A percentile compares a stretch with the other conserved stretches of the same genome.
These are phyloP conservation scores for Leucoptera coffeella DNA, from an alignment of 2,888 invertebrate genomes.

Conservation along the genomic window DNA sequence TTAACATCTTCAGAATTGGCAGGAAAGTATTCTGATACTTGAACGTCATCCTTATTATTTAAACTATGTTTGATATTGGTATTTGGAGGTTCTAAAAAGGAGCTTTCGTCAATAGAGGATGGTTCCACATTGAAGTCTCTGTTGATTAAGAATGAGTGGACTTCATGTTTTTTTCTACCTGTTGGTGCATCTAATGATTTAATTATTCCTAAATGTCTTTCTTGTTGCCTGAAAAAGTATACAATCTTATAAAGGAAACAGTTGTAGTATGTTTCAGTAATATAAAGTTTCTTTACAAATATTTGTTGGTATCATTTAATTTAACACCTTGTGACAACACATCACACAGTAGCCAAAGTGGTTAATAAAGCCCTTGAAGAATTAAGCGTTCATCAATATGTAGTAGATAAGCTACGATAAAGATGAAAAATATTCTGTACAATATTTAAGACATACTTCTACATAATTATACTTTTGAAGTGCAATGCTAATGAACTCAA, in stretches of 20 bases:
- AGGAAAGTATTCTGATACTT: background rate
- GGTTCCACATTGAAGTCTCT: slow-evolving; percentile 17
- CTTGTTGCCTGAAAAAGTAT: slow-evolving; percentile 68
- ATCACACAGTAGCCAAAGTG: too few species aligned
- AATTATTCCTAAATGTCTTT: slow-evolving; percentile 69
- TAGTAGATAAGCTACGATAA: too few species aligned
- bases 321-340: too few species aligned
- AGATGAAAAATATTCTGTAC: too few species aligned
- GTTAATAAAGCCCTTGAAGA: too few species aligned
- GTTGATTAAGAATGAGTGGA: slow-evolving; percentile 36
- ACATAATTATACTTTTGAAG: too few species aligned
- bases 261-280: too few species aligned
- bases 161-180: slow-evolving; percentile 39
- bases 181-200: slow-evolving; percentile 41
- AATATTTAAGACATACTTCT: too few species aligned
- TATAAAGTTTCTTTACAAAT: too few species aligned
- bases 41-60: slow-evolving; percentile 7
- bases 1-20: slow-evolving; percentile 11
- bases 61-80: slow-evolving; percentile 5
- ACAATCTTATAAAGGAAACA: background rate
- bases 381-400: too few species aligned
- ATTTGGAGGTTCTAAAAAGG: slow-evolving; percentile 13
- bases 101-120: slow-evolving; percentile 15
- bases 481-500: too few species aligned
- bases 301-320: too few species aligned